Conservation (phyloP, 2,797 vertebrate genomes). For the Neopelma chrysocephalum region DNA sequence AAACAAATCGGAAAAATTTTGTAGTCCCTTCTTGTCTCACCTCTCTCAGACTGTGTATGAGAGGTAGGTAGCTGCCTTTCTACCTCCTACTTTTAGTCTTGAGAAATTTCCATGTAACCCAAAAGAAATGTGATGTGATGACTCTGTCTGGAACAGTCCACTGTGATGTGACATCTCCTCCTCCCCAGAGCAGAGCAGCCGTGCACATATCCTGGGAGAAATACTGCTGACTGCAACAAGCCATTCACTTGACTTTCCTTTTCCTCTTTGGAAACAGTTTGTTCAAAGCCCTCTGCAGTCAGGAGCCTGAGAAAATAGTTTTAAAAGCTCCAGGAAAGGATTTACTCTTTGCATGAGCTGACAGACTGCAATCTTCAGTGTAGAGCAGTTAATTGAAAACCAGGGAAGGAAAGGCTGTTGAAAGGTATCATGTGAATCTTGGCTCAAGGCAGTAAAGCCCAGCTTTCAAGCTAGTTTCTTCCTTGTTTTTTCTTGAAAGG, state of each 20-base stretch:
- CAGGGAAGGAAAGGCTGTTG: not conserved
- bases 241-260: not conserved
- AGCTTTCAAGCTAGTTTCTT: not conserved
- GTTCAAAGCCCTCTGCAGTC: not conserved
- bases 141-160: not conserved
- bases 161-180: not conserved
- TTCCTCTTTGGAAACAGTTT: not conserved
- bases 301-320: not conserved
- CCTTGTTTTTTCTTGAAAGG: not conserved
- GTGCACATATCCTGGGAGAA: not conserved
- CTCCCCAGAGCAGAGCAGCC: not conserved
- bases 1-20: not conserved
- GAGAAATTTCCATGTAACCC: not conserved
- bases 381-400: constrained; percentile 19
- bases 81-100: not conserved
- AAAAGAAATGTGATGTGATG: not conserved
- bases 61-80: not conserved
- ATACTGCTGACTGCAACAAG: not conserved
- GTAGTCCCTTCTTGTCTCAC: not conserved
- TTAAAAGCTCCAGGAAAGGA: constrained; percentile 1
- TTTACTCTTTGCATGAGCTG: constrained; percentile 10
- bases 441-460: not conserved
- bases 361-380: not conserved
- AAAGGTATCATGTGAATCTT: not conserved
- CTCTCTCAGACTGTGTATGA: not conserved